Conservation (phyloP, 1,140 invertebrate species). For the Dinothrombium tinctorium region DNA sequence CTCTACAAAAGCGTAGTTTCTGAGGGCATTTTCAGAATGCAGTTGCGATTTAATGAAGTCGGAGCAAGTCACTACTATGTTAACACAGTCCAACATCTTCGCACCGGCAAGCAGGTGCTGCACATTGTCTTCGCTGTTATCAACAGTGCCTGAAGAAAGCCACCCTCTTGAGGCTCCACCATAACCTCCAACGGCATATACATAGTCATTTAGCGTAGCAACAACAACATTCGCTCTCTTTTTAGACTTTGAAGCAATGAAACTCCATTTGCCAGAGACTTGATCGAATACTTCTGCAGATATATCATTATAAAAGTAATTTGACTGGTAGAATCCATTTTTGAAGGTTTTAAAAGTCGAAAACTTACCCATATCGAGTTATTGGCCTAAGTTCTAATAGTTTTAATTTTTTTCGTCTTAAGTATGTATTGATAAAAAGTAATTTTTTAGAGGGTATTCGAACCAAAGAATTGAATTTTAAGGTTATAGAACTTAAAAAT, state of each 20-base stretch:
- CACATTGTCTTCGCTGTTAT: constrained; percentile 79
- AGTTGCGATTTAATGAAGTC: constrained; percentile 74
- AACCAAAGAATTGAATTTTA: no score
- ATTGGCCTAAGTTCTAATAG: no score
- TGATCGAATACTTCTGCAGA: constrained; percentile 48
- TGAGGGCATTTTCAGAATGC: constrained; percentile 79
- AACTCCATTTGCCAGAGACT: constrained; percentile 32
- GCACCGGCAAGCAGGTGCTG: constrained; percentile 72
- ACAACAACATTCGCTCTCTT: constrained; percentile 77
- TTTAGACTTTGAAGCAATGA: constrained; percentile 41
- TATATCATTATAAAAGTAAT: no score
- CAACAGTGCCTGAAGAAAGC: constrained; percentile 67
- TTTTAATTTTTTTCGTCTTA: no score
- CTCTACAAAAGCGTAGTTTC: constrained; percentile 82
- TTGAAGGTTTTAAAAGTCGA: no score
- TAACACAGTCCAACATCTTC: constrained; percentile 66
- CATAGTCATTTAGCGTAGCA: constrained; percentile 43
- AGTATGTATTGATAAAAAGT: no score
- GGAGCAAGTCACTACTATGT: constrained; percentile 76
- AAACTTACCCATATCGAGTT: no score
- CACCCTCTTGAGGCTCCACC: constrained; percentile 82
- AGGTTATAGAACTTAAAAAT: no score
- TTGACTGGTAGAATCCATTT: no score
- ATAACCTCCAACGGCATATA: constrained; percentile 65
- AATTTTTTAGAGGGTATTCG: no score